Percentiles rank a stretch among this genome's conserved stretches.
phyloP scores from a whole-genome alignment of 2,888 invertebrate species.

The Agriopis marginaria region DNA sequence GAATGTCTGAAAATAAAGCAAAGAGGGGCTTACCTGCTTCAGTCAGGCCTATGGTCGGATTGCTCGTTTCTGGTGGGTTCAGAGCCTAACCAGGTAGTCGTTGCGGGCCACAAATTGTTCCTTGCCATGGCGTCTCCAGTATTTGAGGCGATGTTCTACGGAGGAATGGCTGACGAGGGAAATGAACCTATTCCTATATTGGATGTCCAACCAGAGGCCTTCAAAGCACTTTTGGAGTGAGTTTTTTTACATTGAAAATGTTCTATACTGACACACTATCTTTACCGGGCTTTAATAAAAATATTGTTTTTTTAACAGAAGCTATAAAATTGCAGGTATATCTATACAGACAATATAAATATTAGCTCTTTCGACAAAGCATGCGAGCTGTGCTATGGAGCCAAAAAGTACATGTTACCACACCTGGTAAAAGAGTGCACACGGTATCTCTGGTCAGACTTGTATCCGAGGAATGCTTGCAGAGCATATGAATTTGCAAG shows the following conservation, averaged over 20 bases:
- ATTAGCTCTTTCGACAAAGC: constrained; percentile 94
- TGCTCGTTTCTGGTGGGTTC: constrained; percentile 93
- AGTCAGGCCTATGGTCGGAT: constrained; percentile 93
- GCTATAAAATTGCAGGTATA: constrained; percentile 85
- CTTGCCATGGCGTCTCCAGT: constrained; percentile 95
- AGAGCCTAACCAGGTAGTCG: constrained; percentile 90
- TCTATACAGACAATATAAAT: constrained; percentile 93
- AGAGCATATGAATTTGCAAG: constrained; percentile 95
- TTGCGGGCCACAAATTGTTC: constrained; percentile 92
- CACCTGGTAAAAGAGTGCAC: constrained; percentile 94
- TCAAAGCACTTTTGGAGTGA: constrained; percentile 92
- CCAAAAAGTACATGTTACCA: constrained; percentile 95
- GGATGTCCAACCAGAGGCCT: constrained; percentile 95
- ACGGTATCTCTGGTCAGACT: constrained; percentile 93
- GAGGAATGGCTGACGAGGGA: constrained; percentile 91
- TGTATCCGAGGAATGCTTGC: constrained; percentile 93
- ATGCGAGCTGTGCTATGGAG: constrained; percentile 94
- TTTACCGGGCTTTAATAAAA: no score
- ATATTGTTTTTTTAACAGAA: no score
- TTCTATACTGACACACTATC: background rate
- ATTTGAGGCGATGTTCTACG: constrained; percentile 95
- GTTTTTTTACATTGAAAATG: constrained; percentile 47
- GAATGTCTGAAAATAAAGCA: constrained; percentile 90
- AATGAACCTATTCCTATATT: constrained; percentile 92
- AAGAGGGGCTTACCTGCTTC: constrained; percentile 91